Conservation (phyloP, 2,888 invertebrate species). For the Erebia aethiops region DNA sequence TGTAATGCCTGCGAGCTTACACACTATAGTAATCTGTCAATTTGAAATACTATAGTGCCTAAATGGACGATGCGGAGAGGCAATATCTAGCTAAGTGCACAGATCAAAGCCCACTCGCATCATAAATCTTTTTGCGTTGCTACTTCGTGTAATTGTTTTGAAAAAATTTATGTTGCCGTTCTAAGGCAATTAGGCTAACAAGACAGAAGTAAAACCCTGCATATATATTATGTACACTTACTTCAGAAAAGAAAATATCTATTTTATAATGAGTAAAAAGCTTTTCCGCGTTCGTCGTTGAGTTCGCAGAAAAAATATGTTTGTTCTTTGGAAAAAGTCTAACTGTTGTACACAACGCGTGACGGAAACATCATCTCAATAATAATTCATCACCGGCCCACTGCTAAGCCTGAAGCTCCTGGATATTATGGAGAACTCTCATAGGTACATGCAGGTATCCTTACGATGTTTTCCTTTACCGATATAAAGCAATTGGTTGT, state of each 20-base stretch:
- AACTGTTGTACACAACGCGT: neutral
- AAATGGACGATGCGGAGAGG: conserved; percentile 36
- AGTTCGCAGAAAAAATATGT: neutral
- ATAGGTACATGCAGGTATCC: no score
- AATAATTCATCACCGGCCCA: no score
- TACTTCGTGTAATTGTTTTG: conserved; percentile 14
- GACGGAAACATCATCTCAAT: neutral
- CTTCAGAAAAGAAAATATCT: neutral
- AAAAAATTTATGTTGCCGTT: neutral
- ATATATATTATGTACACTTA: no score
- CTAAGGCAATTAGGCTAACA: conserved; percentile 9
- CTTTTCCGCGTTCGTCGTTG: neutral
- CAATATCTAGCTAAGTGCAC: conserved; percentile 41
- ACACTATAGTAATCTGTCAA: conserved; percentile 48
- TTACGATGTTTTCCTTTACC: no score
- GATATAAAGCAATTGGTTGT: no score
- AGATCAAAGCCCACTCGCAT: conserved; percentile 21
- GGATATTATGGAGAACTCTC: no score
- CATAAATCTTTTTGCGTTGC: conserved; percentile 22
- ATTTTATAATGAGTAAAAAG: neutral
- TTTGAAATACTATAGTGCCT: conserved; percentile 44
- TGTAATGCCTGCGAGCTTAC: conserved; percentile 58
- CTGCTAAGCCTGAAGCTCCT: no score
- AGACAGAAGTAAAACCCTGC: neutral
- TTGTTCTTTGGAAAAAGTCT: no score